Conservation (phyloP, 2,113 vertebrate genomes). For the Aegithalos caudatus region DNA sequence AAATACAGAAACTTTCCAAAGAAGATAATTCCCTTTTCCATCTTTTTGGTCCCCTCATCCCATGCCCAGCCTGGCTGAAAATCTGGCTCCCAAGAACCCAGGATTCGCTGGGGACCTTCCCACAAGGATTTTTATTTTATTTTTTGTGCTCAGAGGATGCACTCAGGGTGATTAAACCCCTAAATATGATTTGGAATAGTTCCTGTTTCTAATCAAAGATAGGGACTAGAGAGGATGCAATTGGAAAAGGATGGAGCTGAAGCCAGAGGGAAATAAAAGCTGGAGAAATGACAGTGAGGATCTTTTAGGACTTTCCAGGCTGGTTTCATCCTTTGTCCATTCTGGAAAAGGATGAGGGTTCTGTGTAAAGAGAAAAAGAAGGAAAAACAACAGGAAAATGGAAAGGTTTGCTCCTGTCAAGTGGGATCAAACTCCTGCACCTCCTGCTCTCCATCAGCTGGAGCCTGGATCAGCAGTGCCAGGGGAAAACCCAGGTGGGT, state of each 20-base stretch:
- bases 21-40: neutral
- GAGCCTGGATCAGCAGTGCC: neutral
- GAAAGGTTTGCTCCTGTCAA: neutral
- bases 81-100: neutral
- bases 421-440: neutral
- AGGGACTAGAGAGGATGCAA: neutral
- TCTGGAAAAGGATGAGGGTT: neutral
- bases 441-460: conserved; percentile 25
- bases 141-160: neutral
- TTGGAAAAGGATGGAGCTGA: neutral
- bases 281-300: neutral
- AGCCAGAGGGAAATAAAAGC: neutral
- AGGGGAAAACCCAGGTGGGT: neutral
- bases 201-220: conserved; percentile 20
- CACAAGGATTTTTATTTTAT: too few relatives aligned
- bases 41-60: neutral
- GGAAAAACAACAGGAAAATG: neutral
- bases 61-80: neutral
- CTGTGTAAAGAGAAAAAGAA: neutral
- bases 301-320: neutral
- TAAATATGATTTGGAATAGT: neutral
- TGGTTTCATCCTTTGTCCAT: neutral
- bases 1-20: neutral
- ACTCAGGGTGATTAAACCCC: neutral
- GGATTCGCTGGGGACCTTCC: neutral